Conservation (phyloP, 2,888 invertebrate genomes). For the Silvanus unidentatus region DNA sequence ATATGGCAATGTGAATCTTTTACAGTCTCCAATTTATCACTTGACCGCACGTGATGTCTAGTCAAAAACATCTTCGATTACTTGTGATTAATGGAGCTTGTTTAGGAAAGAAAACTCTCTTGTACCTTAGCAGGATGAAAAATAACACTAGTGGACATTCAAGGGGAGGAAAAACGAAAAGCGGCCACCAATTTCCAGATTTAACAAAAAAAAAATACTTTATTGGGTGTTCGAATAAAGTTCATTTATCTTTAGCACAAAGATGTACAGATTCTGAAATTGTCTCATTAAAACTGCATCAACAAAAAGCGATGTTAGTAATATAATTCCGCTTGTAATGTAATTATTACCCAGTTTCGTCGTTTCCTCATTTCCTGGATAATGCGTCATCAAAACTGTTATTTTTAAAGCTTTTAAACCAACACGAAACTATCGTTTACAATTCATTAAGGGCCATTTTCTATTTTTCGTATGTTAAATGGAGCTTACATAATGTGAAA, state of each 20-base stretch:
- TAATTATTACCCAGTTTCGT: too few relatives aligned
- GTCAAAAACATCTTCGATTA: slow-evolving; percentile 28
- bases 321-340: too few relatives aligned
- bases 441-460: slow-evolving; percentile 10
- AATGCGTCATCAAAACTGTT: not conserved
- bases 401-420: not conserved
- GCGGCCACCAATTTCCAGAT: slow-evolving; percentile 3
- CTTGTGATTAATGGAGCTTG: slow-evolving; percentile 29
- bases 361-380: too few relatives aligned
- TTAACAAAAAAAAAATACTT: not conserved
- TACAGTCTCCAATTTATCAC: slow-evolving; percentile 26
- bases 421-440: slow-evolving; percentile 3
- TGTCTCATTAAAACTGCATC: too few relatives aligned
- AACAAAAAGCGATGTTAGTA: too few relatives aligned
- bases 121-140: slow-evolving; percentile 1
- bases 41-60: slow-evolving; percentile 26
- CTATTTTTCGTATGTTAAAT: slow-evolving; percentile 21
- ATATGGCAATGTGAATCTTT: not conserved
- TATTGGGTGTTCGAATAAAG: too few relatives aligned
- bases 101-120: slow-evolving; percentile 18
- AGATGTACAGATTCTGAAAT: too few relatives aligned
- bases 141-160: slow-evolving; percentile 1
- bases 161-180: not conserved
- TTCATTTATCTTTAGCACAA: too few relatives aligned
- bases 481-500: slow-evolving; percentile 18